These are phyloP conservation scores for Drosophila bipectinata DNA, from an alignment of 1,140 invertebrate species.

Conservation along the genomic window DNA sequence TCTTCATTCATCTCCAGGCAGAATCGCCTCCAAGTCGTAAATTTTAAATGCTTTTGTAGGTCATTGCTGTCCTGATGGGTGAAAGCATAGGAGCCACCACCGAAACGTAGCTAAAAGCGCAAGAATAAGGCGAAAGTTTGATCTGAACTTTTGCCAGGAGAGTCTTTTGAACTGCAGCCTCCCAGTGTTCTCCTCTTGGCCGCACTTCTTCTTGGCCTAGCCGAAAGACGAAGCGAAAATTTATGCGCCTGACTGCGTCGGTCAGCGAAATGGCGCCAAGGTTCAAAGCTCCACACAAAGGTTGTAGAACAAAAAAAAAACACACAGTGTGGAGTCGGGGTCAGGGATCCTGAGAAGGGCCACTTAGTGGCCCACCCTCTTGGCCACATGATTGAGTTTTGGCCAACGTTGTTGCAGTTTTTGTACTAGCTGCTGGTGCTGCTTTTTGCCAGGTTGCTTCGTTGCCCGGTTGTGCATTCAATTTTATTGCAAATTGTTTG, in stretches of 20 bases:
- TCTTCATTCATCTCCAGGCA: constrained; percentile 68
- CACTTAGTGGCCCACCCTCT: constrained; percentile 52
- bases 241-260: constrained; percentile 64
- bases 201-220: background rate
- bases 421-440: constrained; percentile 9
- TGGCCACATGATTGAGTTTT: constrained; percentile 60
- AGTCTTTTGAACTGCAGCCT: constrained; percentile 50
- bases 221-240: constrained; percentile 48
- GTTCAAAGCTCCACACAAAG: constrained; percentile 65
- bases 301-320: constrained; percentile 6
- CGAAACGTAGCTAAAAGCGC: constrained; percentile 18
- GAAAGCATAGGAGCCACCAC: constrained; percentile 11
- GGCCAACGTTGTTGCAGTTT: constrained; percentile 19
- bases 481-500: constrained; percentile 80
- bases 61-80: constrained; percentile 57
- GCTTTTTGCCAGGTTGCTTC: constrained; percentile 12
- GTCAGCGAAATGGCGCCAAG: constrained; percentile 78
- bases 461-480: constrained; percentile 47
- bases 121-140: constrained; percentile 54
- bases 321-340: background rate
- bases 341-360: constrained; percentile 13
- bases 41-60: constrained; percentile 78
- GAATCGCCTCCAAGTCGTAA: constrained; percentile 60
- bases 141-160: constrained; percentile 53
- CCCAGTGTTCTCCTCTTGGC: background rate